phyloP scores from a whole-genome alignment of 2,113 vertebrate species.

The Heterocephalus glaber region DNA sequence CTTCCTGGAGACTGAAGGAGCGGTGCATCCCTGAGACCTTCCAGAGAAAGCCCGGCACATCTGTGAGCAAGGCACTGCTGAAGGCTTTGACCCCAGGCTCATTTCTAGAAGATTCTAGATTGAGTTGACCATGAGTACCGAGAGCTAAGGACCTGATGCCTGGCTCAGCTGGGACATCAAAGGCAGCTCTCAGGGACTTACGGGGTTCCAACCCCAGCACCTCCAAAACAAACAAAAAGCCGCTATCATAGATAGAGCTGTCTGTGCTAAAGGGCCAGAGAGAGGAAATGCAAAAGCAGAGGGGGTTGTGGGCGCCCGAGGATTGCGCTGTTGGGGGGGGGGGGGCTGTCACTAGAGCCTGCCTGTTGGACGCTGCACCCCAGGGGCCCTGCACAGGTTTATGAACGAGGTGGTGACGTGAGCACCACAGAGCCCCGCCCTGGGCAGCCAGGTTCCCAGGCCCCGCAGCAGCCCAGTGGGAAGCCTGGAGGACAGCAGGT shows the following conservation, averaged over 20 bases:
- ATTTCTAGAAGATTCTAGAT: constrained; percentile 25
- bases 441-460: background rate
- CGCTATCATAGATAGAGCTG: background rate
- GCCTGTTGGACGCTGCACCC: too few species aligned
- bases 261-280: background rate
- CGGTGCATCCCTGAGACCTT: background rate
- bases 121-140: background rate
- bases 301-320: background rate
- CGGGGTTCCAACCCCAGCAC: background rate
- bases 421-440: background rate
- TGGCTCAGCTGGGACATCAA: background rate
- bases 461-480: background rate
- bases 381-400: background rate
- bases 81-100: constrained; percentile 15
- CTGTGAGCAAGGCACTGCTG: background rate
- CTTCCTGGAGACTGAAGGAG: background rate
- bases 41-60: background rate
- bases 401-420: background rate
- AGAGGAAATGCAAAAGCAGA: background rate
- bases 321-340: background rate
- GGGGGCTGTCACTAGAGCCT: background rate
- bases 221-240: background rate
- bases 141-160: background rate
- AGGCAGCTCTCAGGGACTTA: background rate
- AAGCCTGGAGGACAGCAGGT: background rate